Base-by-base conservation (phyloP, 2,113 vertebrate species). In the Cariama cristata region DNA sequence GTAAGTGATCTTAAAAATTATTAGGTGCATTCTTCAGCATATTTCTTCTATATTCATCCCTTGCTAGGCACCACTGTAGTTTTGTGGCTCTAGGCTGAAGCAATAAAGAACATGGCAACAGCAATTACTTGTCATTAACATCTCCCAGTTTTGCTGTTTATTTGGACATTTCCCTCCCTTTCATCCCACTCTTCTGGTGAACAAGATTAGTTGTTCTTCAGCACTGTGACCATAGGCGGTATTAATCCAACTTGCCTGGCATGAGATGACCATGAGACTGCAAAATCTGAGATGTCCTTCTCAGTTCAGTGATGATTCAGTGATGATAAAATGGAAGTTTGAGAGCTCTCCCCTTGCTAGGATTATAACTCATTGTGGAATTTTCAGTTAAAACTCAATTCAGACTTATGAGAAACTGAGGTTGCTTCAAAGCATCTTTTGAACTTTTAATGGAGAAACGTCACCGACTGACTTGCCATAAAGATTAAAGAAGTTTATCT, bases 211-310 rank as follows among this genome's bases (percentile, higher is more conserved):
- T 21, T 91, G 23, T 2, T 72, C n/a, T 30, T 91, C 58, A 71
- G 64, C 44, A 38, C 28, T 81, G 56, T 68, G 73, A 55, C 28
- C 33, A 81, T 33, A 84, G 17, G 67, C 20, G 68, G 27, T 26
- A 81, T n/a, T 81, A 88, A 81, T 83, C 52, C 83, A 86, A 4
- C 5, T 67, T 56, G 44, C 28, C 47, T 72, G 53, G 21, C 50
- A 90, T 40, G 44, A 95, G 93, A 91, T 68, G 73, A 63, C 80
- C 40, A 19, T 56, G 60, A 85, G 38, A 72, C 55, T 79, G 69
- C 73, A 96, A 84, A 91, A 95, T 67, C 56, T 63, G 71, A 42
- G 33, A 76, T 59, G 75, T 73, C 81, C 93, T 95, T 96, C 92
- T 94, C 71, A 95, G 90, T 40, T 90, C 95, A 96, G 53, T 66